Conservation (phyloP, 2,113 vertebrate species). For the Diadophis punctatus region DNA sequence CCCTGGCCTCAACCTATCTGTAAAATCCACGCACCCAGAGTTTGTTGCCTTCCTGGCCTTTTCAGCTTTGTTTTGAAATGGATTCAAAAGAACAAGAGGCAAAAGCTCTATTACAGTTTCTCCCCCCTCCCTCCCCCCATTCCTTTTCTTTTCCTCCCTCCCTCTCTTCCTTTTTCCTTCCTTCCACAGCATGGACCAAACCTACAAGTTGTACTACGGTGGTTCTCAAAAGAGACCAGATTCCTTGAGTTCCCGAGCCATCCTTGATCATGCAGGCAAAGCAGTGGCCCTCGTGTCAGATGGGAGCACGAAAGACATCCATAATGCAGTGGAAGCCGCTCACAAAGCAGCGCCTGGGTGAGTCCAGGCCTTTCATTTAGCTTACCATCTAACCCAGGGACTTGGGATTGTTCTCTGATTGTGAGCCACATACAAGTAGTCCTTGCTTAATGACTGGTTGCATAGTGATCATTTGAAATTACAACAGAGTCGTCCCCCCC, state of each 20-base stretch:
- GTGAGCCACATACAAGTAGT: background rate
- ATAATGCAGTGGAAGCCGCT: slow-evolving; percentile 79
- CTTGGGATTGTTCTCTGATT: background rate
- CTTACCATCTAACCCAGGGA: background rate
- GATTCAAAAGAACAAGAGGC: background rate
- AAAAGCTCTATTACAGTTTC: background rate
- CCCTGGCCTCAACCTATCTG: background rate
- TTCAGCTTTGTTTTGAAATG: background rate
- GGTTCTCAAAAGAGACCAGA: slow-evolving; percentile 79
- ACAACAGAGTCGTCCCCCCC: background rate
- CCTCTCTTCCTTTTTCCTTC: background rate
- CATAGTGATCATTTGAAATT: background rate
- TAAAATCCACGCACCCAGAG: background rate
- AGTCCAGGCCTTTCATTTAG: slow-evolving; percentile 28
- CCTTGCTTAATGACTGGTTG: background rate
- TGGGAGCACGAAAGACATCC: slow-evolving; percentile 78
- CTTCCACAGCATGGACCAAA: slow-evolving; percentile 63
- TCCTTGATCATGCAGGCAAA: slow-evolving; percentile 61
- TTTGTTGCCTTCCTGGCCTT: background rate
- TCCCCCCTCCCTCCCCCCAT: background rate
- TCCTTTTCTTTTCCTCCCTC: background rate
- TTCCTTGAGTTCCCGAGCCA: slow-evolving; percentile 71
- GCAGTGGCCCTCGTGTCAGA: slow-evolving; percentile 76
- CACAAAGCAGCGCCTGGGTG: slow-evolving; percentile 78
- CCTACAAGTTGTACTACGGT: slow-evolving; percentile 73